Evolutionary conservation across 1,140 invertebrate species (phyloP).

Genomic region (Megalopta genalis): DNA sequence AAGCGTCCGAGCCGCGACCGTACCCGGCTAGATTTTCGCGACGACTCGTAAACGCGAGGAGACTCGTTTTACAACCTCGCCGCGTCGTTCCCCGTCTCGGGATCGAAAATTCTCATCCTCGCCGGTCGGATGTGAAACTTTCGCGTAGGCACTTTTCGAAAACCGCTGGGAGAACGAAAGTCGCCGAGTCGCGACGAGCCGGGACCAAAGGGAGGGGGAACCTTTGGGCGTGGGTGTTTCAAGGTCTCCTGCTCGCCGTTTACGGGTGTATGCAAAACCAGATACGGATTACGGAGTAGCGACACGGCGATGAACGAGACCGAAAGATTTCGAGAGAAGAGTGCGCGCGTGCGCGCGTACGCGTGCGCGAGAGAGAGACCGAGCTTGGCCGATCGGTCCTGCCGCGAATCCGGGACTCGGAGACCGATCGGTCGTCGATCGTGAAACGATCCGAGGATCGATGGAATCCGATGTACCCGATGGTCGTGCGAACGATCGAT

Average conservation of each 20-base stretch:
- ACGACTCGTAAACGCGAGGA: no score
- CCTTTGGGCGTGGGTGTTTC: conserved; percentile 36
- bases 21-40: no score
- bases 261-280: conserved; percentile 37
- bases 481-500: no score
- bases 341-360: no score
- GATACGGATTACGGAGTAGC: not conserved
- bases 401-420: not conserved
- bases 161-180: not conserved
- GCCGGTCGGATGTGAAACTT: not conserved
- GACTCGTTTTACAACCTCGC: no score
- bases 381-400: not conserved
- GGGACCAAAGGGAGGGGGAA: not conserved
- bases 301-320: conserved; percentile 4
- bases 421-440: not conserved
- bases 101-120: not conserved
- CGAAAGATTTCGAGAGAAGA: not conserved
- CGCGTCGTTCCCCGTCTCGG: not conserved
- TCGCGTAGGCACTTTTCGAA: not conserved
- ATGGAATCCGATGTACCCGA: not conserved
- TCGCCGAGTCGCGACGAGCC: no score
- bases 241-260: conserved; percentile 38
- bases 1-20: no score
- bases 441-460: not conserved
- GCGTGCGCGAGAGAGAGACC: no score